A percentile compares a stretch with the other conserved stretches of the same genome.
phyloP scores from a whole-genome alignment of 1,140 invertebrate genomes.

The Pinna nobilis region DNA sequence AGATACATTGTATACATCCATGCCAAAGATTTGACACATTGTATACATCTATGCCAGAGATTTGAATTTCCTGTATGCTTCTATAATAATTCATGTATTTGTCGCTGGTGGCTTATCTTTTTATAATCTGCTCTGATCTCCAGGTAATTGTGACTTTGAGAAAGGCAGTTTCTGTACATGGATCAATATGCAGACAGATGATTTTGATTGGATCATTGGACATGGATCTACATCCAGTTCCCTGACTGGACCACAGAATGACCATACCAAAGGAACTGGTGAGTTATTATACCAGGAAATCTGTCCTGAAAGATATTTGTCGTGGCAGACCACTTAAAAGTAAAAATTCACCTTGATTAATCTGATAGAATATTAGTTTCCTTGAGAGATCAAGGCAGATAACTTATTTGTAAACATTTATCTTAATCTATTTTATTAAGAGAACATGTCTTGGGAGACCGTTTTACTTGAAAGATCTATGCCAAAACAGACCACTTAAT shows the following conservation, averaged over 20 bases:
- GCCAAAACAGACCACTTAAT: too few species aligned
- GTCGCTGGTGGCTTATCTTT: too few species aligned
- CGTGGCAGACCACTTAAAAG: background rate
- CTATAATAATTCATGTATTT: too few species aligned
- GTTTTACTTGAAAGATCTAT: too few species aligned
- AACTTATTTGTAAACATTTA: background rate
- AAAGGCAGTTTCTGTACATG: conserved; percentile 56
- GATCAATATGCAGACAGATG: conserved; percentile 59
- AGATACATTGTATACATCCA: too few species aligned
- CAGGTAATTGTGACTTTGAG: conserved; percentile 67
- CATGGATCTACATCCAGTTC: conserved; percentile 46
- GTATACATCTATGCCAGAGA: too few species aligned
- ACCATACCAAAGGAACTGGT: conserved; percentile 60
- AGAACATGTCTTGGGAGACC: too few species aligned
- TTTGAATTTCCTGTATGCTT: too few species aligned
- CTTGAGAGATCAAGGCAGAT: background rate
- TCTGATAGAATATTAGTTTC: background rate
- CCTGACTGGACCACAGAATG: conserved; percentile 63
- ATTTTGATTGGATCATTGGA: conserved; percentile 70
- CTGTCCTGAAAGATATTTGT: background rate
- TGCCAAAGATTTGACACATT: too few species aligned
- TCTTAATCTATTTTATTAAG: background rate
- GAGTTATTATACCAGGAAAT: background rate
- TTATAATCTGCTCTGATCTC: conserved; percentile 7
- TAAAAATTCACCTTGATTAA: background rate